Conservation (phyloP, 2,888 invertebrate genomes). For the Archips crataeganus region DNA sequence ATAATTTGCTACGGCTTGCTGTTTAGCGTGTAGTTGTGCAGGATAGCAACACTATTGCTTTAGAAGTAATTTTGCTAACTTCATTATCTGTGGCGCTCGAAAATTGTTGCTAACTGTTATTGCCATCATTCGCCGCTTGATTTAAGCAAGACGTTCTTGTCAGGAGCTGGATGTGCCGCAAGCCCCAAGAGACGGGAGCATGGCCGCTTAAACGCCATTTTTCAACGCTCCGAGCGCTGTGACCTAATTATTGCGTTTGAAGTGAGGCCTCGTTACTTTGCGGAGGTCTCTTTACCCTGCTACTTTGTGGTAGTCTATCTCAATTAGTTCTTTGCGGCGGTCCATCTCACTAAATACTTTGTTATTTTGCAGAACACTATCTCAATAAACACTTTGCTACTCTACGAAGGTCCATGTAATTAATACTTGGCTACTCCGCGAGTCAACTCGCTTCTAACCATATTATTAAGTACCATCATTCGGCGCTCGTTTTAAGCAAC, state of each 20-base stretch:
- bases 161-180: slow-evolving; percentile 9
- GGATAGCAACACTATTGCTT: no score
- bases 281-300: background rate
- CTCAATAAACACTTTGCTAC: no score
- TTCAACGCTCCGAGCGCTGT: background rate
- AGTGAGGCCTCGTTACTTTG: background rate
- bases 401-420: no score
- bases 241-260: background rate
- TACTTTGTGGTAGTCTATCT: no score
- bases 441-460: slow-evolving; percentile 69
- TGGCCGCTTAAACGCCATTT: background rate
- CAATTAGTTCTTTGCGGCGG: no score
- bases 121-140: slow-evolving; percentile 79
- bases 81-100: slow-evolving; percentile 73
- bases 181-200: background rate
- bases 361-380: no score
- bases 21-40: no score
- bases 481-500: slow-evolving; percentile 80
- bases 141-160: slow-evolving; percentile 76
- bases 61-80: no score
- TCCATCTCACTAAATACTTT: background rate
- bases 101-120: slow-evolving; percentile 80
- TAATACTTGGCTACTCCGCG: no score
- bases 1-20: no score
- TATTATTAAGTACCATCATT: slow-evolving; percentile 82